Conservation (phyloP, 2,888 invertebrate genomes). For the Ceratothoa steindachneri region DNA sequence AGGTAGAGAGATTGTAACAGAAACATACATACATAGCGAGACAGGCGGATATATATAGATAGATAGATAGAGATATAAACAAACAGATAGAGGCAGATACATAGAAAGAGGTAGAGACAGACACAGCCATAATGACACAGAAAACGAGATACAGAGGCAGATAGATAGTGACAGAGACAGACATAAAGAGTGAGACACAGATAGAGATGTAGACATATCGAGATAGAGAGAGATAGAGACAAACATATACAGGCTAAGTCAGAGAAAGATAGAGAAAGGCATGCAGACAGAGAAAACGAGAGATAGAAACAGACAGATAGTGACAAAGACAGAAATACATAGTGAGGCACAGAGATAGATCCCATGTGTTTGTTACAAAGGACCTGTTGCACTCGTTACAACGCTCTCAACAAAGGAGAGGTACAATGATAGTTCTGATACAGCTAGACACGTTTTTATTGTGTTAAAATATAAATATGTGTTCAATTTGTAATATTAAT, state of each 20-base stretch:
- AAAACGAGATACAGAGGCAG: background rate
- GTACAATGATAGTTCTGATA: too few species aligned
- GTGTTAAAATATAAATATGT: too few species aligned
- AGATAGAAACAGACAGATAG: constrained; percentile 9
- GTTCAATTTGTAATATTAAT: too few species aligned
- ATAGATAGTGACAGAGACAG: background rate
- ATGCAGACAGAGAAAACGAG: constrained; percentile 8
- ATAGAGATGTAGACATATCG: background rate
- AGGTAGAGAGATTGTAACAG: background rate
- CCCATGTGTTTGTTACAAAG: too few species aligned
- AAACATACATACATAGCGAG: background rate
- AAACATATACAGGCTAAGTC: background rate
- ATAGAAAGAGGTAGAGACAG: background rate
- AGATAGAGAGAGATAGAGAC: background rate
- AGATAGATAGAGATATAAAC: background rate
- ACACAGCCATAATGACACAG: background rate
- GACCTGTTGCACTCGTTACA: too few species aligned
- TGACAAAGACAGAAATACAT: background rate
- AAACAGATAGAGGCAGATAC: background rate
- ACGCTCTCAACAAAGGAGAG: too few species aligned
- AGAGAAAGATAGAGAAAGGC: background rate
- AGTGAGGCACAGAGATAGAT: background rate
- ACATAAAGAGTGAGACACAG: background rate
- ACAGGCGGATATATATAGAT: background rate
- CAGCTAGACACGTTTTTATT: too few species aligned